Percentiles rank a stretch among this genome's conserved stretches.
Conservation (phyloP, 2,888 invertebrate species). For the Macrophya alboannulata region DNA sequence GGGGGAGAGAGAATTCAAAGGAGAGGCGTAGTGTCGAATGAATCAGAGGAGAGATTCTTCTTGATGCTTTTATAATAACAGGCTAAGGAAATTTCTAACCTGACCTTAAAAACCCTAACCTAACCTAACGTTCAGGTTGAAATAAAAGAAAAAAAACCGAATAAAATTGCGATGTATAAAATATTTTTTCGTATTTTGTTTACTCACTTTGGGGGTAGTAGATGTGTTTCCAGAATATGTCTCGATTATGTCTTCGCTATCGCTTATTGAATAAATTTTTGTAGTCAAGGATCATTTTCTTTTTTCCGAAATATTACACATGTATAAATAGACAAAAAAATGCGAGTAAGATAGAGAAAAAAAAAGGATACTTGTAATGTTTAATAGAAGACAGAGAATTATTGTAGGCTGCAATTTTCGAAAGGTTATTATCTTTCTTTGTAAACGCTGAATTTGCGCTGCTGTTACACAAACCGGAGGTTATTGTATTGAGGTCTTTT, state of each 20-base stretch:
- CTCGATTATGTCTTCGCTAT: conserved; percentile 68
- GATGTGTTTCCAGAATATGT: conserved; percentile 69
- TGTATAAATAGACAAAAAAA: not conserved
- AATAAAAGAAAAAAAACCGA: not conserved
- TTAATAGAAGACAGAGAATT: not conserved
- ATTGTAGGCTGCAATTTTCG: conserved; percentile 51
- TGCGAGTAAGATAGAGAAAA: not conserved
- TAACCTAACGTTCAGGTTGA: not conserved
- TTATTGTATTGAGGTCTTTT: conserved; percentile 38
- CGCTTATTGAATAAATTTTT: conserved; percentile 56
- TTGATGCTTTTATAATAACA: conserved; percentile 32
- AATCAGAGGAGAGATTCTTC: not conserved
- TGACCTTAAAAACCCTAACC: not conserved
- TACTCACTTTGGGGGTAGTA: conserved; percentile 68
- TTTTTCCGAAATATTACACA: not conserved
- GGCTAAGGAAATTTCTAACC: not conserved
- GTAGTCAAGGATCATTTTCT: conserved; percentile 62
- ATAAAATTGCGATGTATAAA: not conserved
- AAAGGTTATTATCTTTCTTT: conserved; percentile 49
- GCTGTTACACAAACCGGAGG: not conserved
- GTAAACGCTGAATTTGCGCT: not conserved
- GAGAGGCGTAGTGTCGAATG: not conserved
- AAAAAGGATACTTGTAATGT: conserved; percentile 70
- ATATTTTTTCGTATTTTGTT: not conserved
- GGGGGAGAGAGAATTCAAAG: not conserved